Evolutionary conservation across 1,140 invertebrate genomes (phyloP), one percentile per base, ranked within the genome.

Genomic region (Drosophila albomicans): DNA sequence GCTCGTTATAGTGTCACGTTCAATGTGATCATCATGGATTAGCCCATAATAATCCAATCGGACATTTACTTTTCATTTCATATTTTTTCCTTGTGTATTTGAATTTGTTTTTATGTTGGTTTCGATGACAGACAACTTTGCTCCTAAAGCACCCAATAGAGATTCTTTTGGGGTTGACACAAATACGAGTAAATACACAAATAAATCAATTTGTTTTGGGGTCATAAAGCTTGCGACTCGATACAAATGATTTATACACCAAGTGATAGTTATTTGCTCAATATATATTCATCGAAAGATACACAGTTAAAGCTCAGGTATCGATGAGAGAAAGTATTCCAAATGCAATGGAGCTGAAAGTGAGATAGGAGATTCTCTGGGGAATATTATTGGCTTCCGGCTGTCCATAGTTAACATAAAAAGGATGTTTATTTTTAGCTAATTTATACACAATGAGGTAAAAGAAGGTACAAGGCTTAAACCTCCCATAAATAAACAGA

Each of bases 191-290:
- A 41, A 38, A 49, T 63, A 30, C 56, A 43, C 35, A 15, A 28
- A 61, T 61, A 69, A 69, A 61, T 61, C 66, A 61, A 51, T 68
- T 51, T 61, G 46, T 61, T 69, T 51, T 69, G 56, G 66, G 56
- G 20, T 20, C 66, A 61, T 68, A 61, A 68, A 41, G 46, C 35
- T 68, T 54, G 59, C 65, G 13, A 28, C 16, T 2, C n/a, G 45
- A 49, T 59, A 25, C 20, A 15, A 41, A 32, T 61, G 35, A 68
- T 68, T 68, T 68, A 68, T 68, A 13, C n/a, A 16, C 45, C 13
- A 13, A 15, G 20, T 4, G 62, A 64, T 64, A 54, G 49, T 64
- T 54, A 54, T 41, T 54, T 54, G 35, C 49, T 3, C 11, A 41
- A 64, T 25, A 52, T 28, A 52, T 43, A 2, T 10, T 38, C 6